Base-by-base conservation (phyloP, 2,888 invertebrate genomes). In the Chrysolina oricalcia region DNA sequence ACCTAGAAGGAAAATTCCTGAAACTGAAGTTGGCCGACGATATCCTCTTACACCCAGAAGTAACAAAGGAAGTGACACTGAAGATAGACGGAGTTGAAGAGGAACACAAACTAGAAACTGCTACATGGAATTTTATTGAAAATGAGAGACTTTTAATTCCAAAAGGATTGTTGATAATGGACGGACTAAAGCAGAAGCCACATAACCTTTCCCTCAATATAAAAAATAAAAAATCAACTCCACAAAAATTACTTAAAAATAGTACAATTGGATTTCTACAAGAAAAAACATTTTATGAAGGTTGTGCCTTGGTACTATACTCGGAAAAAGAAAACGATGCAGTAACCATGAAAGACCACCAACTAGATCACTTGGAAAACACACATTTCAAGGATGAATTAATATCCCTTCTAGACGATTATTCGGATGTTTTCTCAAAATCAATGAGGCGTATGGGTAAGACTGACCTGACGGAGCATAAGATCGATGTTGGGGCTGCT, bases 381-480 rank as follows among this genome's bases (percentile, higher is more conserved):
- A n/a, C 21, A 21, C 41, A 15, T 4, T 65, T 70, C 19, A 65
- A 59, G 27, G 21, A 35, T 8, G 13, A 64, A 43, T 56, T 70
- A 56, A 23, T 1, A 0, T 13, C 17, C 15, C 56, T 70, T 21
- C 21, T 74, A 0, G 21, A 62, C 46, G 50, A 59, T 46, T 70
- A 70, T 56, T 21, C 65, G 11, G 66, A 76, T 48, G 70, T 79
- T 10, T 80, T 77, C 53, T 69, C 80, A 43, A 76, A 75, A 64
- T 56, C 70, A 15, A 73, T 71, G 8, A 67, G 15, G 41, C n/a
- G 43, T 9, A 80, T 79, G 75, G 76, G 80, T 9, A 9, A 35
- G 41, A 80, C 80, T 9, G n/a, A 77, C 56, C 50, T 79, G 15
- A 23, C 74, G 4, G 76, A 78, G 40, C 81, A 82, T 41, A 63